Evolutionary conservation across 2,113 vertebrate genomes (phyloP).

Genomic region (Ibidorhyncha struthersii): DNA sequence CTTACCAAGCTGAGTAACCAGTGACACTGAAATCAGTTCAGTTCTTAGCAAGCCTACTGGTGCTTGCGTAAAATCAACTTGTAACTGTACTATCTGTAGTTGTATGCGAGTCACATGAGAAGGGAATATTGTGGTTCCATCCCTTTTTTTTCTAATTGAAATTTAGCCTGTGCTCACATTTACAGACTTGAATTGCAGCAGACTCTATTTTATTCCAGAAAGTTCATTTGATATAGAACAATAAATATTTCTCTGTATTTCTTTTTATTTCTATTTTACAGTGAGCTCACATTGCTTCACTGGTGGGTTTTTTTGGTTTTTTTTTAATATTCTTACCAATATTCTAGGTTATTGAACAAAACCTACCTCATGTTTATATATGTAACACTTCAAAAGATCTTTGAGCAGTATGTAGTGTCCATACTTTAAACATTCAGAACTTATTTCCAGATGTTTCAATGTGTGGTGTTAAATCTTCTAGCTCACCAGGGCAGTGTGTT

Average conservation of each 20-base stretch:
- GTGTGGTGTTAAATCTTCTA: not conserved
- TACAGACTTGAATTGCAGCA: not conserved
- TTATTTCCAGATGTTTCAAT: not conserved
- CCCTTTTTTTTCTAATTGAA: not conserved
- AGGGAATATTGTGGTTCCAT: not conserved
- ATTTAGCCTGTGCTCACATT: not conserved
- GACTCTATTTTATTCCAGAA: not conserved
- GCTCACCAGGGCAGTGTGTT: not conserved
- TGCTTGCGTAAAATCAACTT: not conserved
- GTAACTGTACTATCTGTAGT: not conserved
- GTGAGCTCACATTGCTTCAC: not conserved
- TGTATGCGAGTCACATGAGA: not conserved
- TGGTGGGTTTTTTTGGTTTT: not conserved
- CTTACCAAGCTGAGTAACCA: not conserved
- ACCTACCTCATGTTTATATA: slow-evolving; percentile 18
- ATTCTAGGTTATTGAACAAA: not conserved
- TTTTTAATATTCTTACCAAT: not conserved
- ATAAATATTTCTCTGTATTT: not conserved
- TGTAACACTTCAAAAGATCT: not conserved
- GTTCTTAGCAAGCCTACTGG: not conserved
- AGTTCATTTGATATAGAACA: not conserved
- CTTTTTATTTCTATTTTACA: not conserved
- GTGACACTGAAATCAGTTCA: not conserved
- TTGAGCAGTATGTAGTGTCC: not conserved
- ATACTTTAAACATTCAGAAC: not conserved